phyloP scores from a whole-genome alignment of 2,888 invertebrate species.

The Tenthredo notha region DNA sequence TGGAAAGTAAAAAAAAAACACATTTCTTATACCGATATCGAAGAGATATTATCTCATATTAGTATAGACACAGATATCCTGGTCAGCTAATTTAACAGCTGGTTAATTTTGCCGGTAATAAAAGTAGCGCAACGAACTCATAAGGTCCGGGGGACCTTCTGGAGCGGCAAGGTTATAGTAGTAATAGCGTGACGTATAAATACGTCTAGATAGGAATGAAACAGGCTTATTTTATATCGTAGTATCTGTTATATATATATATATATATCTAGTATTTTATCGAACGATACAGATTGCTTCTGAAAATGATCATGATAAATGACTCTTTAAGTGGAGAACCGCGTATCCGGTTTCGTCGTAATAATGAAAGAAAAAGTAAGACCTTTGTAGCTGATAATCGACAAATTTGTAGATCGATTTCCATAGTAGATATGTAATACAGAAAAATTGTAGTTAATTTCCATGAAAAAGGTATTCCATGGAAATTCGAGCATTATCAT shows the following conservation, averaged over 20 bases:
- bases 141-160: slow-evolving; percentile 17
- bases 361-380: background rate
- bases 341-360: background rate
- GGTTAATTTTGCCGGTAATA: slow-evolving; percentile 16
- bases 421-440: no score
- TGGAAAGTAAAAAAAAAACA: background rate
- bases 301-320: slow-evolving; percentile 26
- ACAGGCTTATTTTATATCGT: background rate
- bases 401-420: background rate
- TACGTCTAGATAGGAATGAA: slow-evolving; percentile 3
- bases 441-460: no score
- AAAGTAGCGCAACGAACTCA: slow-evolving; percentile 28
- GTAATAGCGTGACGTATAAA: slow-evolving; percentile 15
- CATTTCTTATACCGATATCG: background rate
- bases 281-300: background rate
- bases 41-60: background rate
- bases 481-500: no score
- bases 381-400: background rate
- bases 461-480: no score
- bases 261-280: background rate
- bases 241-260: no score
- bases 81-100: slow-evolving; percentile 40
- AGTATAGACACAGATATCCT: slow-evolving; percentile 14
- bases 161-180: slow-evolving; percentile 38
- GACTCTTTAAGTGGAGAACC: slow-evolving; percentile 27